Percentiles rank a stretch among this genome's conserved stretches.
Conservation (phyloP, 2,888 invertebrate genomes). For the Idaea straminata region DNA sequence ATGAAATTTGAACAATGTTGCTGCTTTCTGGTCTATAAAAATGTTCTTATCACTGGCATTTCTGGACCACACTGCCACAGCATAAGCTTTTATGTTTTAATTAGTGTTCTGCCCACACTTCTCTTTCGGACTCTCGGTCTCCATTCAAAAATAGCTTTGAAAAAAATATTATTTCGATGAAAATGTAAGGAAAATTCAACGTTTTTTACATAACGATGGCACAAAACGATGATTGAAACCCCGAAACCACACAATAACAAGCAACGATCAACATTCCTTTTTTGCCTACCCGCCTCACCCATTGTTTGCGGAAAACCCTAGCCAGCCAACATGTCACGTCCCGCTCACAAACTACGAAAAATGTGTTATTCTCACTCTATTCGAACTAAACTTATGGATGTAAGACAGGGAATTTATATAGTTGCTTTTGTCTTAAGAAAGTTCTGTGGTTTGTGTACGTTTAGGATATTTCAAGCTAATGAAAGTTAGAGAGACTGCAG, state of each 20-base stretch:
- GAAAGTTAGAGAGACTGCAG: not conserved
- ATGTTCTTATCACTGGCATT: too few relatives aligned
- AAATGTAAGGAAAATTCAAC: not conserved
- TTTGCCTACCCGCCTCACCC: not conserved
- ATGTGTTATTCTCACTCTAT: slow-evolving; percentile 1
- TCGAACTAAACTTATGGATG: not conserved
- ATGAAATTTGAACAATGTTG: too few relatives aligned
- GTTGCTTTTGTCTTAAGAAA: not conserved
- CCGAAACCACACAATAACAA: not conserved
- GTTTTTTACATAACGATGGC: not conserved
- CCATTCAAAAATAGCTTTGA: too few relatives aligned
- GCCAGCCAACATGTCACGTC: not conserved
- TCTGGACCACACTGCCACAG: too few relatives aligned
- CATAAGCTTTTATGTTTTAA: too few relatives aligned
- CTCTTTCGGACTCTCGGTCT: too few relatives aligned
- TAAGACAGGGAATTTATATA: slow-evolving; percentile 6
- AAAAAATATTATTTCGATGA: not conserved
- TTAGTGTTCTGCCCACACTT: too few relatives aligned
- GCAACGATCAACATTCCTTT: not conserved
- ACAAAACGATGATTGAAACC: not conserved
- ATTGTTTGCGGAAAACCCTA: not conserved
- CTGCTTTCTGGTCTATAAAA: too few relatives aligned
- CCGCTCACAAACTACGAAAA: not conserved
- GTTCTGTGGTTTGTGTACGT: not conserved
- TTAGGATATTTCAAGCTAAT: not conserved